phyloP scores from a whole-genome alignment of 2,888 invertebrate genomes.

The Cryptocephalus primarius region DNA sequence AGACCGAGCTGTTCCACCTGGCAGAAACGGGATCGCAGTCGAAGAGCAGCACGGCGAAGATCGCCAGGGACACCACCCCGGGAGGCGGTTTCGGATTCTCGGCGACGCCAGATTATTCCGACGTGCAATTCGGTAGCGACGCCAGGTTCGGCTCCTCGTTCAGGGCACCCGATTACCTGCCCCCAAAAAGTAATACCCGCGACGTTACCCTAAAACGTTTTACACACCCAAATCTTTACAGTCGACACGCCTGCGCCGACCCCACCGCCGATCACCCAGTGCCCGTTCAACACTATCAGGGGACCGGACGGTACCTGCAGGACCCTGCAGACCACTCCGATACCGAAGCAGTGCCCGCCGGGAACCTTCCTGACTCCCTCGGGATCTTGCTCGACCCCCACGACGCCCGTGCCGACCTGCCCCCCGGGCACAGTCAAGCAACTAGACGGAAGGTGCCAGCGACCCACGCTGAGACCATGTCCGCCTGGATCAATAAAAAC shows the following conservation, averaged over 20 bases:
- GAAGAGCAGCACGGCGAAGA: slow-evolving; percentile 23
- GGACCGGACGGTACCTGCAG: slow-evolving; percentile 4
- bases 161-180: slow-evolving; percentile 33
- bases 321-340: background rate
- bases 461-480: slow-evolving; percentile 3
- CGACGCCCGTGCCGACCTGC: slow-evolving; percentile 3
- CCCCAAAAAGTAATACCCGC: slow-evolving; percentile 23
- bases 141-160: slow-evolving; percentile 30
- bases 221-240: background rate
- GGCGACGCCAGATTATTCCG: slow-evolving; percentile 28
- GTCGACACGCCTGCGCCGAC: background rate
- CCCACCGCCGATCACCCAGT: slow-evolving; percentile 3
- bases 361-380: slow-evolving; percentile 1
- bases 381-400: slow-evolving; percentile 3
- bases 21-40: slow-evolving; percentile 27
- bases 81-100: slow-evolving; percentile 19
- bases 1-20: slow-evolving; percentile 21
- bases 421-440: slow-evolving; percentile 6
- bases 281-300: slow-evolving; percentile 4
- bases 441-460: slow-evolving; percentile 7
- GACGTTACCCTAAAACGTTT: background rate
- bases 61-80: slow-evolving; percentile 25
- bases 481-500: slow-evolving; percentile 8
- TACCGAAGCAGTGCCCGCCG: slow-evolving; percentile 5
- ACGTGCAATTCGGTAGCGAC: slow-evolving; percentile 27